Base-by-base conservation (phyloP, 2,113 vertebrate species). In the Ptychochromis oligacanthus region DNA sequence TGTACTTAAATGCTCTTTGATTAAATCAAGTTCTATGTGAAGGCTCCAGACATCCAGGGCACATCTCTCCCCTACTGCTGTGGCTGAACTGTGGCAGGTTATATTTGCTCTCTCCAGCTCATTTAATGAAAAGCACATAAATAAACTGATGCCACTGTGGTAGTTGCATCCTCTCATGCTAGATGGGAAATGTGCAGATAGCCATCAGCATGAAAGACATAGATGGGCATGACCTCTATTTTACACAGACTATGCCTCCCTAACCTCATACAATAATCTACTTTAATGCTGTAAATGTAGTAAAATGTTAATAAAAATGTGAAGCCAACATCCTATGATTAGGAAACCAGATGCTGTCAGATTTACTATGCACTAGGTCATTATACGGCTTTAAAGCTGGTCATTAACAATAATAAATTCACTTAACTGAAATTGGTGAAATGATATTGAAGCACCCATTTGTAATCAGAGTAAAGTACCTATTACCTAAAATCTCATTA, bases 131-230 rank as follows among this genome's bases (percentile, higher is more conserved):
- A 82, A 49, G 38, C 62, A 60, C 52, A 12, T 1, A 1, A 26
- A 28, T 11, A 74, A 75, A n/a, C 75, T 28, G 43, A 60, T 83
- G 59, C 20, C 12, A 15, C 15, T 2, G 2, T 22, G 49, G 75
- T 75, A 65, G 10, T 6, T 4, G 24, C 59, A 31, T 75, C 52
- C 36, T 75, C 31, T 31, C 28, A 36, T 31, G 40, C n/a, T 34
- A 20, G 40, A 6, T 11, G 28, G 82, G 75, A 87, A 85, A 81
- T 83, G 61, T 70, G 31, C 46, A 36, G 78, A 80, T 43, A 56
- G 40, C 7, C 43, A 83, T 65, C 14, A 15, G 36, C 52, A 80
- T 84, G 10, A 43, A 80, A 38, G 24, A 24, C 8, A 2, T 36
- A 26, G 4, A 76, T 78, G 18, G 22, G 12, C 17, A 72, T 34